A percentile compares a stretch with the other conserved stretches of the same genome.
Conservation (phyloP, 2,113 vertebrate species). For the Maccullochella peelii region DNA sequence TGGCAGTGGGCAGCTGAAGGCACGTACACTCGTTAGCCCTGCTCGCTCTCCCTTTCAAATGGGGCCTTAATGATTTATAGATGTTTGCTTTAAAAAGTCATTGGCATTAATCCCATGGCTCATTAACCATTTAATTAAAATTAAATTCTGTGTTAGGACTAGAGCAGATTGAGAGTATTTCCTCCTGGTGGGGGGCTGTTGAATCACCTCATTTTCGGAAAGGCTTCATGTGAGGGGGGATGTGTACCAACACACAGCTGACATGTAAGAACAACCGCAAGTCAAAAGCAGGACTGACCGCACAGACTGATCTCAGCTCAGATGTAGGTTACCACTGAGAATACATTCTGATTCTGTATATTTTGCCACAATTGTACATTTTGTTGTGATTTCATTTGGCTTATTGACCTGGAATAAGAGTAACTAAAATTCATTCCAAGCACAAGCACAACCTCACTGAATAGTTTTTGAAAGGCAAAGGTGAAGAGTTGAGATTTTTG, state of each 20-base stretch:
- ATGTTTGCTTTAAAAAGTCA: slow-evolving; percentile 90
- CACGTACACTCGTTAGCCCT: slow-evolving; percentile 74
- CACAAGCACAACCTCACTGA: background rate
- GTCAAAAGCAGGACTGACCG: slow-evolving; percentile 17
- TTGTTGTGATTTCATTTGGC: slow-evolving; percentile 1
- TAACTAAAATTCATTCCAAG: background rate
- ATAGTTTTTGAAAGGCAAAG: slow-evolving; percentile 11
- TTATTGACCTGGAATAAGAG: background rate
- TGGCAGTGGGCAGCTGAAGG: slow-evolving; percentile 71
- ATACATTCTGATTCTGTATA: background rate
- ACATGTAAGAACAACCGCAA: slow-evolving; percentile 48
- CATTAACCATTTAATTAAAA: slow-evolving; percentile 91
- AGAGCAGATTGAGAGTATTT: slow-evolving; percentile 85
- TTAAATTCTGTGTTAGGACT: slow-evolving; percentile 86
- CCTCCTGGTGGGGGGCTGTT: slow-evolving; percentile 82
- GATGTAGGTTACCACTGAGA: background rate
- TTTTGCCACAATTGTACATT: slow-evolving; percentile 1
- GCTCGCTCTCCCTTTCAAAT: slow-evolving; percentile 80
- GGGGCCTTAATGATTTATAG: slow-evolving; percentile 87
- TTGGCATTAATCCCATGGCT: slow-evolving; percentile 90
- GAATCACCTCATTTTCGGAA: slow-evolving; percentile 81
- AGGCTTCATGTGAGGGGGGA: slow-evolving; percentile 63
- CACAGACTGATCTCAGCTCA: slow-evolving; percentile 30
- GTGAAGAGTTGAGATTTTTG: background rate
- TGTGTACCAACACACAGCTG: slow-evolving; percentile 62